phyloP scores from a whole-genome alignment of 2,113 vertebrate genomes.

The Coryphaenoides rupestris region DNA sequence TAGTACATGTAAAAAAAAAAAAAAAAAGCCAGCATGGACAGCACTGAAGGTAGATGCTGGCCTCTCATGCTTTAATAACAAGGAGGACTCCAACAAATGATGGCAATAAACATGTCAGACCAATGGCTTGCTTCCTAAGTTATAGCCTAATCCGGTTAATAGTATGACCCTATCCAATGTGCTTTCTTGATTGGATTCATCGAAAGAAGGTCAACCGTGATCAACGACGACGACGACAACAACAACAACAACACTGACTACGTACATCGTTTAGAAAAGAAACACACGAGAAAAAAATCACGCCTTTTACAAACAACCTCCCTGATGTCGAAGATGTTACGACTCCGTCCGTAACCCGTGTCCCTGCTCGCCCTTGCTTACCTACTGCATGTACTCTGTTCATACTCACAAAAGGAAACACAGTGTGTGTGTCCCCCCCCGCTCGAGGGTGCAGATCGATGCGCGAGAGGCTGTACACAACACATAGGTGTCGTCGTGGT shows the following conservation, averaged over 20 bases:
- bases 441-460: conserved; percentile 32
- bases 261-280: conserved; percentile 46
- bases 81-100: conserved; percentile 48
- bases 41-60: conserved; percentile 53
- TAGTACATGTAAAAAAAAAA: too few species aligned
- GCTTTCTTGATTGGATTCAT: conserved; percentile 20
- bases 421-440: too few species aligned
- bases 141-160: conserved; percentile 55
- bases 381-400: conserved; percentile 2
- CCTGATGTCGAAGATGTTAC: conserved; percentile 54
- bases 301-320: conserved; percentile 63
- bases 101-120: conserved; percentile 62
- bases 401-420: conserved; percentile 39
- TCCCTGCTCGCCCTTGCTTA: conserved; percentile 45
- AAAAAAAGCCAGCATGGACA: conserved; percentile 52
- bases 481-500: not conserved
- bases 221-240: too few species aligned
- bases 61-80: conserved; percentile 66
- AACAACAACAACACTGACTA: too few species aligned
- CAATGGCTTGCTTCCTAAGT: conserved; percentile 73
- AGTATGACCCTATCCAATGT: conserved; percentile 56
- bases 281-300: too few species aligned
- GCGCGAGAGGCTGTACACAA: conserved; percentile 26
- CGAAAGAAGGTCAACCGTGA: conserved; percentile 50
- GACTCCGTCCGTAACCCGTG: conserved; percentile 37